Conservation (phyloP, 2,113 vertebrate genomes). For the Apeltes quadracus region DNA sequence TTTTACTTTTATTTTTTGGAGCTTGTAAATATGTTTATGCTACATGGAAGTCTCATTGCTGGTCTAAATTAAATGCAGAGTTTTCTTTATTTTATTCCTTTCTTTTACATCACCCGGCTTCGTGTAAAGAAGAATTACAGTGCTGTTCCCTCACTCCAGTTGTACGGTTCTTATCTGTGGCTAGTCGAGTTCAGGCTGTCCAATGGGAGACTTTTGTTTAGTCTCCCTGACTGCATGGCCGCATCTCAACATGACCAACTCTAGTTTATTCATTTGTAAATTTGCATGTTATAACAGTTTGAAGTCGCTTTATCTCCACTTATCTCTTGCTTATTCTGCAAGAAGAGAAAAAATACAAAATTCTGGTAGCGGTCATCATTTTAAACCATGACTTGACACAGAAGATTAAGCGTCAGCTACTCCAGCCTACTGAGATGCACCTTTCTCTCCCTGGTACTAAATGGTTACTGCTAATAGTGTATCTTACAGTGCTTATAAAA, state of each 20-base stretch:
- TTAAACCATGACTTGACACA: constrained; percentile 23
- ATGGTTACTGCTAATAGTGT: constrained; percentile 45
- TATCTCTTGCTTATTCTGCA: constrained; percentile 47
- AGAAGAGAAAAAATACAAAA: constrained; percentile 37
- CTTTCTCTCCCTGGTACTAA: constrained; percentile 55
- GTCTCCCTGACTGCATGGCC: constrained; percentile 47
- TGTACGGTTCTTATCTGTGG: constrained; percentile 64
- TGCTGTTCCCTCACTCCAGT: constrained; percentile 62
- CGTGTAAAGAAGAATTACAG: constrained; percentile 47
- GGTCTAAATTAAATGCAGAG: constrained; percentile 82
- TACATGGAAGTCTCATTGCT: constrained; percentile 77
- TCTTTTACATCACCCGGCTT: constrained; percentile 51
- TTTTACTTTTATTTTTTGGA: constrained; percentile 82
- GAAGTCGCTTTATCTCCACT: constrained; percentile 57
- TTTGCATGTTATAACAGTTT: constrained; percentile 43
- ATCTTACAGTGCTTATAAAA: constrained; percentile 47
- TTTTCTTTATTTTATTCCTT: constrained; percentile 68
- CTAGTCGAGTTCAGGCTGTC: constrained; percentile 49
- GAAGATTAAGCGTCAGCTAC: constrained; percentile 52
- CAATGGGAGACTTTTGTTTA: constrained; percentile 33
- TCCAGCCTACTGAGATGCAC: constrained; percentile 56
- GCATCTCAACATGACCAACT: constrained; percentile 60
- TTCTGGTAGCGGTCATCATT: constrained; percentile 2
- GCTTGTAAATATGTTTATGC: constrained; percentile 86
- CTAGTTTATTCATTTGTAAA: constrained; percentile 56